Evolutionary conservation across 2,113 vertebrate genomes (phyloP).

Genomic region (Reinhardtius hippoglossoides): DNA sequence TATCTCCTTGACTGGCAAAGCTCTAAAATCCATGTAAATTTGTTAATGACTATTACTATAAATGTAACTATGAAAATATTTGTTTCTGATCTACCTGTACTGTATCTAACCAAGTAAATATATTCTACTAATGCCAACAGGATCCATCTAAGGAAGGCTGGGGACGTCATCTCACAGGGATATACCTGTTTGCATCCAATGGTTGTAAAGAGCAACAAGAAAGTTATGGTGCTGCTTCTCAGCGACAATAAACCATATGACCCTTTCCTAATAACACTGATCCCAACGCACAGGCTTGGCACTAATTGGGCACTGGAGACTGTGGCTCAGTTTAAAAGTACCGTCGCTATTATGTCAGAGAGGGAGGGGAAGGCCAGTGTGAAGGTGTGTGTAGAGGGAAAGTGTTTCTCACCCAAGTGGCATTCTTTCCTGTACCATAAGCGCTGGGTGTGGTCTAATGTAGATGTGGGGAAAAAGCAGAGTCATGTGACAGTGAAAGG

Average conservation of each 20-base stretch:
- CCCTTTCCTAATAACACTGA: slow-evolving; percentile 19
- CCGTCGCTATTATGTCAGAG: slow-evolving; percentile 25
- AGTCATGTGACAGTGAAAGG: slow-evolving; percentile 38
- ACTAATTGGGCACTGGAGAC: slow-evolving; percentile 25
- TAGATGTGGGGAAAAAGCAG: accelerated
- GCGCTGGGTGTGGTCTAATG: slow-evolving; percentile 26
- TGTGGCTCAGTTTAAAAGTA: background rate
- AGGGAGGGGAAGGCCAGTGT: slow-evolving; percentile 25
- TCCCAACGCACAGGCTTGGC: slow-evolving; percentile 5
- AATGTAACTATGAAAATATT: background rate
- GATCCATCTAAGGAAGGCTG: background rate
- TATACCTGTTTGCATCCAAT: background rate
- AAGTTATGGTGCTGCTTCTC: slow-evolving; percentile 38
- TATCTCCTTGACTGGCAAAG: too few relatives aligned
- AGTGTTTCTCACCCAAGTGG: background rate
- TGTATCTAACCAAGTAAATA: background rate
- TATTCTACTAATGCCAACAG: background rate
- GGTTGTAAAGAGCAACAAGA: slow-evolving; percentile 32
- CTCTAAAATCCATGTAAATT: too few relatives aligned
- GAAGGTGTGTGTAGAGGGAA: slow-evolving; percentile 8
- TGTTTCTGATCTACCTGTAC: background rate
- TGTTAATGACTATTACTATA: background rate
- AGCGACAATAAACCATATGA: slow-evolving; percentile 8
- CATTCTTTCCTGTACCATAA: accelerated
- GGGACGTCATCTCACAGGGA: accelerated